Conservation (phyloP, 2,797 vertebrate species). For the Syncerus caffer region DNA sequence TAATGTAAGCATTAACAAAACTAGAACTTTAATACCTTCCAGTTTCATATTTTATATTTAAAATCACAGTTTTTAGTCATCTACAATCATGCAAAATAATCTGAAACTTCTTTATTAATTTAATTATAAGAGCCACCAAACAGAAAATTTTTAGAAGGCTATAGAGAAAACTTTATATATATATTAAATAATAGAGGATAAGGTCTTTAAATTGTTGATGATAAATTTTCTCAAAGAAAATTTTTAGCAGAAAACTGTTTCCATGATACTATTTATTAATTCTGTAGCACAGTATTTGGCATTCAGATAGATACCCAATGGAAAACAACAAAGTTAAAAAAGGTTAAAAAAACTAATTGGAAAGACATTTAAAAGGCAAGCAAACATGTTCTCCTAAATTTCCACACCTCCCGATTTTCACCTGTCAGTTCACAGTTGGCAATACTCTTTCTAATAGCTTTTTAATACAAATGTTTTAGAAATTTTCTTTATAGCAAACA, state of each 20-base stretch:
- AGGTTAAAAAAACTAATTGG: background rate
- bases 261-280: background rate
- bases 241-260: background rate
- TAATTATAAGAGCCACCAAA: background rate
- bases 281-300: background rate
- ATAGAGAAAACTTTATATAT: background rate
- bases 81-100: slow-evolving; percentile 25
- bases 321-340: slow-evolving; percentile 16
- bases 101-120: background rate
- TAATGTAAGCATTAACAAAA: slow-evolving; percentile 24
- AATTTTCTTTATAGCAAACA: slow-evolving; percentile 18
- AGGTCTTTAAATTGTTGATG: background rate
- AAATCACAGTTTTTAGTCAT: slow-evolving; percentile 22
- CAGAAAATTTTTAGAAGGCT: background rate
- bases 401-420: background rate
- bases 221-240: background rate
- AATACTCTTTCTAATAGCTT: background rate
- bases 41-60: background rate
- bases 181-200: background rate
- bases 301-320: background rate
- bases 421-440: background rate
- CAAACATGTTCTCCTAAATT: background rate
- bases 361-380: slow-evolving; percentile 11
- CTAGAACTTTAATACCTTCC: background rate
- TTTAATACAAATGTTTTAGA: background rate